phyloP scores from a whole-genome alignment of 2,113 vertebrate genomes.

The Protobothrops mucrosquamatus region DNA sequence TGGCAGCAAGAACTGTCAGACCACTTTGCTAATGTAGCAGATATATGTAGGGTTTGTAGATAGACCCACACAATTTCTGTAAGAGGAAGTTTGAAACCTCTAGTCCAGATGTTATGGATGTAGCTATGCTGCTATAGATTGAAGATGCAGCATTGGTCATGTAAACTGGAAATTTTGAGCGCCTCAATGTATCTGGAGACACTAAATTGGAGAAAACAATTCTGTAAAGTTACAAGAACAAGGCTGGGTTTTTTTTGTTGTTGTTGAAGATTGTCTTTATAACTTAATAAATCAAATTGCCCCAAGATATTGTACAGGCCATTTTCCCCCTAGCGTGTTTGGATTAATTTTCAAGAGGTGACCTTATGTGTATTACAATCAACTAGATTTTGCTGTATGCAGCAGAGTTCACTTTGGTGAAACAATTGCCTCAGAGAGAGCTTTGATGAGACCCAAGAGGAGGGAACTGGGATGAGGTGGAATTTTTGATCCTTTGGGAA shows the following conservation, averaged over 20 bases:
- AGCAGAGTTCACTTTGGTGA: neutral
- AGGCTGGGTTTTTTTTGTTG: neutral
- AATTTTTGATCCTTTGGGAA: conserved; percentile 11
- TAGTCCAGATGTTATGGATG: too few relatives aligned
- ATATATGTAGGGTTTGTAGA: too few relatives aligned
- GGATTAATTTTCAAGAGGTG: neutral
- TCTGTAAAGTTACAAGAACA: neutral
- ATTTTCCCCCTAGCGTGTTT: neutral
- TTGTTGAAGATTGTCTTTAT: neutral
- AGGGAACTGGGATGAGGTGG: neutral
- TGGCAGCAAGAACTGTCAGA: too few relatives aligned
- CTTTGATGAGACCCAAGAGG: neutral
- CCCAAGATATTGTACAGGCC: neutral
- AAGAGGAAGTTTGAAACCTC: too few relatives aligned
- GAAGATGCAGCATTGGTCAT: too few relatives aligned
- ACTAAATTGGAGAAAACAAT: neutral
- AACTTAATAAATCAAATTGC: neutral
- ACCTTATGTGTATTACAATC: neutral
- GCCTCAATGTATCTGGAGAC: neutral
- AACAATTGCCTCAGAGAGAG: neutral
- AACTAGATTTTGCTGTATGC: neutral
- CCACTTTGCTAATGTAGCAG: too few relatives aligned
- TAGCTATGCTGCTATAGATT: too few relatives aligned
- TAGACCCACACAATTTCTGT: too few relatives aligned
- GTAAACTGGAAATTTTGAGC: neutral